phyloP scores from a whole-genome alignment of 2,888 invertebrate species.

The Platynereis dumerilii region DNA sequence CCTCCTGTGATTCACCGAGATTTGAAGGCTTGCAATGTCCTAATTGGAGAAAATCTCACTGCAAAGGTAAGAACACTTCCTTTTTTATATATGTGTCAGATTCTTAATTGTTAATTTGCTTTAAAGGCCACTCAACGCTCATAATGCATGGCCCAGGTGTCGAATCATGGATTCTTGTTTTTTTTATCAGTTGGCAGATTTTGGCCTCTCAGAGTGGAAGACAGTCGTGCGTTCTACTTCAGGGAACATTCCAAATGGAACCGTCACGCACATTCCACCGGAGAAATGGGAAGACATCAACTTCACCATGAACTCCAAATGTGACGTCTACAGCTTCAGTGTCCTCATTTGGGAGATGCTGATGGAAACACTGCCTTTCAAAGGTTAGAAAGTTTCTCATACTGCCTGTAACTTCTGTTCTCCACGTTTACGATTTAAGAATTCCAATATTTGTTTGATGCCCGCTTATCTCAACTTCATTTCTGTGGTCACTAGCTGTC shows the following conservation, averaged over 20 bases:
- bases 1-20: slow-evolving; percentile 46
- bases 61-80: slow-evolving; percentile 46
- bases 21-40: slow-evolving; percentile 47
- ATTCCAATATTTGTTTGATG: too few relatives aligned
- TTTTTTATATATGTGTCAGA: too few relatives aligned
- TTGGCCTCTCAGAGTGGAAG: slow-evolving; percentile 47
- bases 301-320: slow-evolving; percentile 33
- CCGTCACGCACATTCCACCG: slow-evolving; percentile 45
- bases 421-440: too few relatives aligned
- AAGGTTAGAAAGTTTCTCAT: slow-evolving; percentile 29
- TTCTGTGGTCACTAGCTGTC: too few relatives aligned
- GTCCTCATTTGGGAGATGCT: slow-evolving; percentile 46
- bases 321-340: slow-evolving; percentile 47
- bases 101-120: too few relatives aligned
- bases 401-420: too few relatives aligned
- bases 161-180: neutral
- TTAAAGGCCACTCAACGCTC: too few relatives aligned
- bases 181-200: slow-evolving; percentile 43
- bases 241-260: slow-evolving; percentile 30
- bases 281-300: slow-evolving; percentile 43
- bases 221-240: slow-evolving; percentile 33
- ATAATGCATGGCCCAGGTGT: too few relatives aligned
- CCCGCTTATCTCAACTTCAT: too few relatives aligned
- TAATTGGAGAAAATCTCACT: slow-evolving; percentile 39
- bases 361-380: slow-evolving; percentile 39